A percentile compares a stretch with the other conserved stretches of the same genome.
Evolutionary conservation across 2,797 vertebrate species (phyloP).

Genomic region (Chelonia mydas): DNA sequence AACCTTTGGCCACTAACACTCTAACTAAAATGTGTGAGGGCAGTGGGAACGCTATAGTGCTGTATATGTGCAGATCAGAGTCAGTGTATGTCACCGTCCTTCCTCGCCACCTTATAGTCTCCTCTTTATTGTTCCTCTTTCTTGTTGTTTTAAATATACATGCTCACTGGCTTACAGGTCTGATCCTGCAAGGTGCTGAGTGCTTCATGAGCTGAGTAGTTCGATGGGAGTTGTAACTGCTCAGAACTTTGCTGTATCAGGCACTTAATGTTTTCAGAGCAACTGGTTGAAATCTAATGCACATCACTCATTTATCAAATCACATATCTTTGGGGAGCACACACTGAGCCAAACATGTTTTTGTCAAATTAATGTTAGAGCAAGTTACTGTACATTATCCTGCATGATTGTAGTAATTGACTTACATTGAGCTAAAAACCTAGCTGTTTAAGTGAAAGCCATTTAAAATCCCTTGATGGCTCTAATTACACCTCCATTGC

Average conservation of each 20-base stretch:
- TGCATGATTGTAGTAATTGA: background rate
- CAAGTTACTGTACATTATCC: conserved; percentile 11
- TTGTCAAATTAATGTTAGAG: background rate
- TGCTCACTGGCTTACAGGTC: accelerated
- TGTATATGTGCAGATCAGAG: background rate
- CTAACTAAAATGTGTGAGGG: background rate
- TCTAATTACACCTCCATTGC: conserved; percentile 37
- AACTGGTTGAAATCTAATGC: background rate
- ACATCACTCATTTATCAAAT: background rate
- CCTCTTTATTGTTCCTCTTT: background rate
- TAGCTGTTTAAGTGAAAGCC: conserved; percentile 25
- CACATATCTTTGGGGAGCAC: background rate
- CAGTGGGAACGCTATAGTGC: background rate
- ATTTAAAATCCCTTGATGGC: conserved; percentile 29
- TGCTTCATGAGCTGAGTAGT: background rate
- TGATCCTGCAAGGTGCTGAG: accelerated
- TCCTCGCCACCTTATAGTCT: background rate
- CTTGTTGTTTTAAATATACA: accelerated
- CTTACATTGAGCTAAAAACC: conserved; percentile 34
- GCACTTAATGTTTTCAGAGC: background rate
- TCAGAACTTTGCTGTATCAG: no score
- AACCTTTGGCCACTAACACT: background rate
- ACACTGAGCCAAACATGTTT: background rate
- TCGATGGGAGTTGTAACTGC: background rate
- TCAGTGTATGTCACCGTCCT: background rate